phyloP scores from a whole-genome alignment of 2,888 invertebrate genomes.

The Holacanthella duospinosa region DNA sequence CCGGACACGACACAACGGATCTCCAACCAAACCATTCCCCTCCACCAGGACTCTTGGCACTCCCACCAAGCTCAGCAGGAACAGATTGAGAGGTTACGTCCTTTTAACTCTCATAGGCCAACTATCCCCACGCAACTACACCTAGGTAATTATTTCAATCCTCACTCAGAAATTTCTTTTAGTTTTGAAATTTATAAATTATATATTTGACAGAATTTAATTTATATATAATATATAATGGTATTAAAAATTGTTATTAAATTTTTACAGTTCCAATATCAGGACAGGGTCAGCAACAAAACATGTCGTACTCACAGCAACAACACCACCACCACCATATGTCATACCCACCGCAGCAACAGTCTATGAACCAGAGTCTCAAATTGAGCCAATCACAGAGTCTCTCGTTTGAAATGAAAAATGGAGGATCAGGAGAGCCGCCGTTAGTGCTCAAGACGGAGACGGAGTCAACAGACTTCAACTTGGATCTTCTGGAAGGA shows the following conservation, averaged over 20 bases:
- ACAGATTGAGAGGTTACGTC: not conserved
- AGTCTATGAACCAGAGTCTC: not conserved
- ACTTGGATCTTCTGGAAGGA: slow-evolving; percentile 21
- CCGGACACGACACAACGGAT: slow-evolving; percentile 12
- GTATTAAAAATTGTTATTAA: not conserved
- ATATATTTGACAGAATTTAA: not conserved
- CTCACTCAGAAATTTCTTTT: not conserved
- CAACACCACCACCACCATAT: not conserved
- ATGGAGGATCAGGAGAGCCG: not conserved
- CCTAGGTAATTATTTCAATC: no score
- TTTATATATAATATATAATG: not conserved
- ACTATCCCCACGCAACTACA: no score
- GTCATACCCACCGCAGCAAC: not conserved
- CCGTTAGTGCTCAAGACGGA: slow-evolving; percentile 5
- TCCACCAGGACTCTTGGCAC: not conserved
- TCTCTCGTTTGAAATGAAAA: no score
- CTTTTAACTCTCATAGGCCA: no score
- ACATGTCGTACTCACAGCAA: not conserved
- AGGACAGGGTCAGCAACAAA: not conserved
- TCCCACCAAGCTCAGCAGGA: not conserved
- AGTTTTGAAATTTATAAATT: no score
- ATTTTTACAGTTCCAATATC: not conserved
- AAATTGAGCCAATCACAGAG: no score
- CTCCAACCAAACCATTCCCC: slow-evolving; percentile 14
- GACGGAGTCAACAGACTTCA: slow-evolving; percentile 19